These are phyloP conservation scores for Sphecodes monilicornis DNA, from an alignment of 2,888 invertebrate species.

Conservation along the genomic window DNA sequence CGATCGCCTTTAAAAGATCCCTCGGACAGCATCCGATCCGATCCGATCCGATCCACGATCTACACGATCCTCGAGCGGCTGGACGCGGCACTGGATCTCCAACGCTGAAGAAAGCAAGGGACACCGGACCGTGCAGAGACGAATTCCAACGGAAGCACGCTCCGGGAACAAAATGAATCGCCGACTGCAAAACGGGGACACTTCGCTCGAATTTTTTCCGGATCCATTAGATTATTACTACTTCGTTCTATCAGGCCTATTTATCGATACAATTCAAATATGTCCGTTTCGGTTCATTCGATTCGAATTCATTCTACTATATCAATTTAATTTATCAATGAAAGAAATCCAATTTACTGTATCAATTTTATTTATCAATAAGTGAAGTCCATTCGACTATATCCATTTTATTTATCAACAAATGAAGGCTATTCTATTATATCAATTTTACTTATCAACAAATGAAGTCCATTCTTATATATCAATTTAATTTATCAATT, in stretches of 20 bases:
- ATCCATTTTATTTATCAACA: no score
- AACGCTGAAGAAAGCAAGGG: neutral
- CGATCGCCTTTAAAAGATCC: constrained; percentile 59
- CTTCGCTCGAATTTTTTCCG: neutral
- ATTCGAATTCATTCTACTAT: neutral
- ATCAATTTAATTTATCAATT: no score
- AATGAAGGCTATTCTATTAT: neutral
- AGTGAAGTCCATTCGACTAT: no score
- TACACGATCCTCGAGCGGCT: neutral
- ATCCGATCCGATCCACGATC: neutral
- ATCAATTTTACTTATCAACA: neutral
- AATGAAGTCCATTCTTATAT: neutral
- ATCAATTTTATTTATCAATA: neutral
- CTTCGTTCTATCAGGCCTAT: neutral
- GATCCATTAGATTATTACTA: no score
- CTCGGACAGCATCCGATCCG: constrained; percentile 60
- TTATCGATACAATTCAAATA: neutral
- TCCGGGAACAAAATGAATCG: neutral
- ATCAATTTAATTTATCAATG: neutral
- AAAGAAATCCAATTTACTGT: neutral
- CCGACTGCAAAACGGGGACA: neutral
- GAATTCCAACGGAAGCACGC: neutral
- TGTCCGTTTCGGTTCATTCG: neutral
- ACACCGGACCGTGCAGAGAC: constrained; percentile 3
- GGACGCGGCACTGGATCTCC: neutral